phyloP scores from a whole-genome alignment of 2,113 vertebrate genomes.

The Trochalopteron elliotii region DNA sequence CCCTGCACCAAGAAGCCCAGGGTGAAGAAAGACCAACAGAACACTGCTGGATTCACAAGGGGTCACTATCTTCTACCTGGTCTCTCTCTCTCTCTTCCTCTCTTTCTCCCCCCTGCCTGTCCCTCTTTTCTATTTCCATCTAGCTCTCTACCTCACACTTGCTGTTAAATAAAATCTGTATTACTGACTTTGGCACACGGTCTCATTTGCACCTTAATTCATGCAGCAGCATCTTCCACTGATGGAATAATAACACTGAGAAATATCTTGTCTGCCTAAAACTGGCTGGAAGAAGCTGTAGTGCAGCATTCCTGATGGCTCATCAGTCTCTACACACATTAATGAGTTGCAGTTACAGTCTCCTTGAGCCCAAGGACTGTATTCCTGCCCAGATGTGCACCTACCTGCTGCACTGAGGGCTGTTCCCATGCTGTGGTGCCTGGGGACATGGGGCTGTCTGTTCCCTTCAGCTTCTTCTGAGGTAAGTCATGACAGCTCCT shows the following conservation, averaged over 20 bases:
- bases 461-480: not conserved
- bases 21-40: not conserved
- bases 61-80: not conserved
- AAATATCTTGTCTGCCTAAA: not conserved
- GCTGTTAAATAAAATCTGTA: not conserved
- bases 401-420: not conserved
- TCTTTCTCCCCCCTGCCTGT: not conserved
- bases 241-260: not conserved
- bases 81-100: not conserved
- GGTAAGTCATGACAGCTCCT: not conserved
- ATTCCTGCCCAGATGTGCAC: not conserved
- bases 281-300: not conserved
- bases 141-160: not conserved
- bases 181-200: not conserved
- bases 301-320: not conserved
- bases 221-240: accelerated
- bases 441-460: not conserved
- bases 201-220: not conserved
- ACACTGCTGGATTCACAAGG: not conserved
- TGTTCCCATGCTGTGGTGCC: accelerated
- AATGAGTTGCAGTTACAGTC: not conserved
- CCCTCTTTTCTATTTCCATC: not conserved
- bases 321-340: not conserved
- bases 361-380: not conserved
- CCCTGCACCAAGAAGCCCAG: accelerated